phyloP scores from a whole-genome alignment of 2,113 vertebrate species.

The Ailurus styani region DNA sequence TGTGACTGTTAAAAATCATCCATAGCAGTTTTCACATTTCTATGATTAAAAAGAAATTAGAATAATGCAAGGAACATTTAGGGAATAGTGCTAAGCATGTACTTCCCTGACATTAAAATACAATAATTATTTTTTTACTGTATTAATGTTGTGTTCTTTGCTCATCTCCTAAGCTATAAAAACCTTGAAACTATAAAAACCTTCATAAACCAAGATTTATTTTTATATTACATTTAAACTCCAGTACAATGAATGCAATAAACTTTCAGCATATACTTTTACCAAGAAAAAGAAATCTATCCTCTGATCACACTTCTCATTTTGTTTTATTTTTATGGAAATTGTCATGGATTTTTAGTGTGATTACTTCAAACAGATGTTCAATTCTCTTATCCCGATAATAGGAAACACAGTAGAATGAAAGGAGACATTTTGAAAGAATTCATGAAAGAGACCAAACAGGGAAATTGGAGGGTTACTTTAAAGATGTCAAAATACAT shows the following conservation, averaged over 20 bases:
- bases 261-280: background rate
- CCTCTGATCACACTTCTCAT: background rate
- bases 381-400: background rate
- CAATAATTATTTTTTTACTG: background rate
- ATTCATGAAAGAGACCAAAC: background rate
- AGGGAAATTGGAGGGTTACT: background rate
- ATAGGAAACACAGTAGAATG: background rate
- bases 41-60: background rate
- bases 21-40: background rate
- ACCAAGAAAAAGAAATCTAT: background rate
- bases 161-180: background rate
- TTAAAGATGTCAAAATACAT: background rate
- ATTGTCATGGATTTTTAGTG: conserved; percentile 15
- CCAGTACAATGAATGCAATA: background rate
- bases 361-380: conserved; percentile 34
- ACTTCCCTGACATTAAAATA: background rate
- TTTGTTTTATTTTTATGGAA: conserved; percentile 23
- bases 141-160: background rate
- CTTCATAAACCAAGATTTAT: background rate
- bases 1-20: background rate
- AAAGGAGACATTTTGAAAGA: background rate
- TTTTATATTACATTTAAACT: background rate
- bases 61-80: background rate
- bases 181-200: background rate
- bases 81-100: background rate